Evolutionary conservation across 2,888 invertebrate species (phyloP), one percentile per base, ranked within the genome.

Genomic region (Sympetrum striolatum): DNA sequence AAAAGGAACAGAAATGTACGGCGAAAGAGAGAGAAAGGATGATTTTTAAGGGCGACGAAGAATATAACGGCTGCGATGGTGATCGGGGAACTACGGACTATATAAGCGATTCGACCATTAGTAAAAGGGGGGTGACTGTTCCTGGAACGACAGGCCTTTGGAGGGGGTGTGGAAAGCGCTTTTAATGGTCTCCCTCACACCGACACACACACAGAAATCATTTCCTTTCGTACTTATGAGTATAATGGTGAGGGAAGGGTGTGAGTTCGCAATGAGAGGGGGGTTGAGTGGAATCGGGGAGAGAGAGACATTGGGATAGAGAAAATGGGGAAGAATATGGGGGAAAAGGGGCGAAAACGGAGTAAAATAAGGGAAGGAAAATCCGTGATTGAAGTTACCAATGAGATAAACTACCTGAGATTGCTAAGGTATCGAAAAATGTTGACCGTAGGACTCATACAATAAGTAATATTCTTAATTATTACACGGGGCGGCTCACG

Each of bases 21-120:
- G 82, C 31, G n/a, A 53, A 53, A 58, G 58, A 82, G 58, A 82
- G 53, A 18, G 58, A 22, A 3, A 35, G 58, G 86, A 86, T 86
- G 86, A 86, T 86, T 86, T 86, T 86, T 86, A 86, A 60, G 60
- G 60, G 58, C 60, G 86, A 35, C 82, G 82, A 60, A 53, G 86
- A 60, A 64, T 86, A 86, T 86, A 86, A 86, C 60, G 58, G 86
- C 60, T 37, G 86, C 86, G 86, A 86, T 86, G 37, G 82, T 35
- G 82, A 22, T 64, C 22, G 39, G 60, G 60, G 86, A 37, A 86
- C 86, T 86, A 86, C 58, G 86, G 86, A 86, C 86, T 86, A 86
- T 86, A 86, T 86, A 86, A 86, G 86, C 86, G 86, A 86, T 86
- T 86, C 86, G 86, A 60, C 86, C 86, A 86, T 86, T 86, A 86